Evolutionary conservation across 2,113 vertebrate genomes (phyloP).

Genomic region (Halichoerus grypus): DNA sequence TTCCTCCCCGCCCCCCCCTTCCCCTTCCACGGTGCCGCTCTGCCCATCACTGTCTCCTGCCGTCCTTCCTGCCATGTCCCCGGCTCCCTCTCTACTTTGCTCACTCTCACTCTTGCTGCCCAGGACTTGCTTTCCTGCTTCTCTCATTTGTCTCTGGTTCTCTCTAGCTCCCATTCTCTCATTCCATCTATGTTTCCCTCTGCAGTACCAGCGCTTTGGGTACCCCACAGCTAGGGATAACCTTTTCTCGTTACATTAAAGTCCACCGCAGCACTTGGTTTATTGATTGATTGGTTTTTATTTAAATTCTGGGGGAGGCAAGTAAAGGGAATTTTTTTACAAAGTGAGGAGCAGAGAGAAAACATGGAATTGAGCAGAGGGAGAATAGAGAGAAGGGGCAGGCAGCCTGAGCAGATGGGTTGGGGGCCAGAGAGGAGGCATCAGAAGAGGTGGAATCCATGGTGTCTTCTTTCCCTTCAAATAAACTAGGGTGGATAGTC

Average conservation of each 20-base stretch:
- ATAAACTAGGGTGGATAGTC: slow-evolving; percentile 28
- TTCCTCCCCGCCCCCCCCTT: background rate
- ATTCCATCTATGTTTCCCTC: slow-evolving; percentile 24
- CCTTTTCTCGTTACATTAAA: slow-evolving; percentile 72
- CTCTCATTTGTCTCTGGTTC: slow-evolving; percentile 26
- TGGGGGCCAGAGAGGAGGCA: background rate
- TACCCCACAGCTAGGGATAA: slow-evolving; percentile 68
- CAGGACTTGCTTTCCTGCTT: background rate
- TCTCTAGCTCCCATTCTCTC: background rate
- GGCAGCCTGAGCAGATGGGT: background rate
- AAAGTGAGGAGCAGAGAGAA: background rate
- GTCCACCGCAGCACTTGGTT: slow-evolving; percentile 56
- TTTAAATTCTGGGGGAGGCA: slow-evolving; percentile 58
- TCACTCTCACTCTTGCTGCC: background rate
- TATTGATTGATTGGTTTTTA: slow-evolving; percentile 70
- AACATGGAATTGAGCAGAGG: background rate
- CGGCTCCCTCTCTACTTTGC: background rate
- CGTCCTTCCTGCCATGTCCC: background rate
- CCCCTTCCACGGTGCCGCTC: background rate
- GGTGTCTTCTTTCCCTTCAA: slow-evolving; percentile 42
- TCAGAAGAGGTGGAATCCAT: background rate
- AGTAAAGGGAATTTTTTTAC: slow-evolving; percentile 53
- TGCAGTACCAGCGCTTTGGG: slow-evolving; percentile 29
- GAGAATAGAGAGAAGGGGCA: background rate
- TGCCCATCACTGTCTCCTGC: slow-evolving; percentile 34